Evolutionary conservation across 1,140 invertebrate genomes (phyloP), one percentile per base, ranked within the genome.

Genomic region (Drosophila paulistorum): DNA sequence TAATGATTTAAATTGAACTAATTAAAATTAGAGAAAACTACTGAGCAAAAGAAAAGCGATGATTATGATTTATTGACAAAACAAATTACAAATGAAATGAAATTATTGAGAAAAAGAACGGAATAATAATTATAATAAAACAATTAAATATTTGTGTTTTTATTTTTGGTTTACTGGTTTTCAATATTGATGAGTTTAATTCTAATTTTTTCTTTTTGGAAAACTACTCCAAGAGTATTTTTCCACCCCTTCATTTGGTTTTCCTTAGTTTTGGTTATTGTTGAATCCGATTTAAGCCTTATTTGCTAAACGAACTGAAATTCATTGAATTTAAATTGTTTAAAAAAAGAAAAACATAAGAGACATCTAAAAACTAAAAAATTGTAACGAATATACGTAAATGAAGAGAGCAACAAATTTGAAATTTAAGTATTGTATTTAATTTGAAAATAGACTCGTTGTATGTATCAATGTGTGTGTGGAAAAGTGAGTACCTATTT

Each of bases 311-410:
- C 68, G 84, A 84, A 87, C 84, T 87, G 84, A 87, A 51, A 68
- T 77, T 71, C 72, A 81, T 89, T 89, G 80, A 89, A 89, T 89
- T 84, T 84, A 87, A 57, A 86, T 71, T 73, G 72, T 74, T 75
- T 76, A 23, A 23, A 11, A 6, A 23, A 23, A 51, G 55, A 9
- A 41, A 35, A 51, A 37, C 20, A 17, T 23, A 41, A 68, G 33
- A 57, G 65, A 17, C 17, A 17, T 17, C 17, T 17, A 17, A 17
- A 17, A 17, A 17, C 17, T 17, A 65, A 87, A 79, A 86, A 68
- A 82, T 86, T 73, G 83, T 80, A 87, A 89, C 83, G 77, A 68
- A 87, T 87, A 87, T 87, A 87, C 83, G 83, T 87, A 87, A 86
- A 59, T 77, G 84, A 66, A 68, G 77, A 82, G 83, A 81, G 83